Evolutionary conservation across 2,797 vertebrate species (phyloP).

Genomic region (Yasuhikotakia modesta): DNA sequence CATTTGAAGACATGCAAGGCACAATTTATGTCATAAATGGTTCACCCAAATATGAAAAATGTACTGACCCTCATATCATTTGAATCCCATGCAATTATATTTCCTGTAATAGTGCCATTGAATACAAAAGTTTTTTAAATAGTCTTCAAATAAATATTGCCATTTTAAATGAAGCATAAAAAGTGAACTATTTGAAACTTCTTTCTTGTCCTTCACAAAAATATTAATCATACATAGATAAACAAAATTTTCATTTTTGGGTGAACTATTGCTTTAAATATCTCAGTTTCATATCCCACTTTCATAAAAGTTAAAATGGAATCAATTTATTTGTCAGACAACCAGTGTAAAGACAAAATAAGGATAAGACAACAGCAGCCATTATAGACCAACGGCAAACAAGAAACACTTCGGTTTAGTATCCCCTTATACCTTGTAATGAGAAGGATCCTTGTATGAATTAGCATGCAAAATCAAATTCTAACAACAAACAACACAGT

Average conservation of each 20-base stretch:
- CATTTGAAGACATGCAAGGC: slow-evolving; percentile 10
- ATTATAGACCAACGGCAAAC: background rate
- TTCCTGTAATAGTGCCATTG: background rate
- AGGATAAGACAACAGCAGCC: background rate
- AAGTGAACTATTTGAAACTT: no score
- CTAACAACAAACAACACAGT: slow-evolving; percentile 77
- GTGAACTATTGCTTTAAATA: background rate
- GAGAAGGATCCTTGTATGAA: slow-evolving; percentile 82
- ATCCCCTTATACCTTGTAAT: slow-evolving; percentile 80
- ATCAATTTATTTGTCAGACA: background rate
- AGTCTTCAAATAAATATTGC: no score
- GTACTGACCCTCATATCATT: background rate
- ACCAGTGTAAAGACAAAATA: background rate
- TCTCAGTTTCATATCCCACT: background rate
- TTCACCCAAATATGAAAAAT: background rate
- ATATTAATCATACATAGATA: background rate
- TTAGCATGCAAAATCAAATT: slow-evolving; percentile 87
- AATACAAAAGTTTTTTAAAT: background rate
- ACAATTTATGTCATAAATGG: no score
- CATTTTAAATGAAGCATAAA: background rate
- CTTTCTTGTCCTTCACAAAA: background rate
- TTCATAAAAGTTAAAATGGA: background rate
- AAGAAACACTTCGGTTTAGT: slow-evolving; percentile 31
- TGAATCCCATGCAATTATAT: background rate
- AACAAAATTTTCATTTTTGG: background rate